Percentiles rank a stretch among this genome's conserved stretches.
These are phyloP conservation scores for Pissodes strobi DNA, from an alignment of 1,140 invertebrate genomes.

Conservation along the genomic window DNA sequence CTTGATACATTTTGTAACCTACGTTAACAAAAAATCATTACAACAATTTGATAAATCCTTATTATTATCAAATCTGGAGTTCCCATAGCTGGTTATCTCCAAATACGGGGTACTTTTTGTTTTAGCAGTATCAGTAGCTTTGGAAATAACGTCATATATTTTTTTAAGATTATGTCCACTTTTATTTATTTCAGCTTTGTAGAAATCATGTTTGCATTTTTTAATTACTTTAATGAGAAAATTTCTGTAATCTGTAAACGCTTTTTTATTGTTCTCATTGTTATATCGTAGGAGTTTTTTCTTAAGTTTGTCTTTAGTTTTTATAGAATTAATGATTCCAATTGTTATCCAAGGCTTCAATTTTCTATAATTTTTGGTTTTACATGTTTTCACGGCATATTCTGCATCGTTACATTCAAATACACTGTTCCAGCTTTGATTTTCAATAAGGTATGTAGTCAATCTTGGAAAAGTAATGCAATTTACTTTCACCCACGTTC, in stretches of 20 bases:
- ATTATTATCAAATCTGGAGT: background rate
- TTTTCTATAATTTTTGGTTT: background rate
- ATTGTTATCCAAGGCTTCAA: background rate
- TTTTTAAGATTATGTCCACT: background rate
- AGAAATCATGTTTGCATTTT: conserved; percentile 4
- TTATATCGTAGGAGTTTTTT: background rate
- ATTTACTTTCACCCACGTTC: too few species aligned
- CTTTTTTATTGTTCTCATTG: background rate
- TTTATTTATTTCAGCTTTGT: background rate
- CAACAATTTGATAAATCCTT: background rate
- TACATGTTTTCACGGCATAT: background rate
- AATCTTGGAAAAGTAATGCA: too few species aligned
- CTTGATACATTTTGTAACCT: background rate
- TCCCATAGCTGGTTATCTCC: background rate
- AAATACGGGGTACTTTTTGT: background rate
- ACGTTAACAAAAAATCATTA: conserved; percentile 8
- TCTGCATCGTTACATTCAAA: background rate
- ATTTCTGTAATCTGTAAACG: background rate
- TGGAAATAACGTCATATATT: background rate
- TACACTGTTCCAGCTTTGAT: background rate
- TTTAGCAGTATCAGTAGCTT: background rate
- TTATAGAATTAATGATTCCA: background rate
- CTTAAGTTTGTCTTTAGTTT: background rate
- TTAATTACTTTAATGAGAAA: background rate
- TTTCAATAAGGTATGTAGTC: conserved; percentile 2